Percentiles rank a stretch among this genome's conserved stretches.
Conservation (phyloP, 2,888 invertebrate genomes). For the Drosophila paranaensis region DNA sequence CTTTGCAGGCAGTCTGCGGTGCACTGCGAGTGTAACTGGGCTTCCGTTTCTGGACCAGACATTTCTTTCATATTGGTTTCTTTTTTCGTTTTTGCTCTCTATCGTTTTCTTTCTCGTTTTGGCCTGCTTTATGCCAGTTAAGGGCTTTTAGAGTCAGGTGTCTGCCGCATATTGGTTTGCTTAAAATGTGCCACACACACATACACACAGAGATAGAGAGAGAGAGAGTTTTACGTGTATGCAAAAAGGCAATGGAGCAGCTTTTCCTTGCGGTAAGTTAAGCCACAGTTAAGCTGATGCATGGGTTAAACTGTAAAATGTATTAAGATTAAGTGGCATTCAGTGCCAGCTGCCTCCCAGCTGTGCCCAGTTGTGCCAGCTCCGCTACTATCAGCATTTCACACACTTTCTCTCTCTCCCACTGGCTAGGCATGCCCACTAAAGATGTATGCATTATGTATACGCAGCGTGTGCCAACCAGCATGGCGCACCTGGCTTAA, state of each 20-base stretch:
- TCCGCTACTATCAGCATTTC: constrained; percentile 30
- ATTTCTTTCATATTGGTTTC: constrained; percentile 28
- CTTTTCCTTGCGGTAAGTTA: constrained; percentile 61
- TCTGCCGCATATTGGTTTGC: constrained; percentile 74
- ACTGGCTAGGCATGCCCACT: not conserved
- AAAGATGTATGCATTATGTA: constrained; percentile 49
- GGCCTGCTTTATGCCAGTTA: constrained; percentile 43
- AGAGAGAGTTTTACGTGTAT: constrained; percentile 26
- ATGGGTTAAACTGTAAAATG: constrained; percentile 77
- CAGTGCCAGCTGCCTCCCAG: constrained; percentile 47
- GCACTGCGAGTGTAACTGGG: constrained; percentile 26
- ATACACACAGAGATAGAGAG: not conserved
- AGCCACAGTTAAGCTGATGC: constrained; percentile 75
- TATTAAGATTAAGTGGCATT: constrained; percentile 76
- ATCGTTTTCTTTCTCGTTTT: constrained; percentile 18
- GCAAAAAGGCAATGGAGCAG: constrained; percentile 47
- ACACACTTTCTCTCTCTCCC: constrained; percentile 1
- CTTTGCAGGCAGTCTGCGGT: constrained; percentile 55
- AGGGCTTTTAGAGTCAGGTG: constrained; percentile 66
- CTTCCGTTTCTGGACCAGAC: constrained; percentile 55
- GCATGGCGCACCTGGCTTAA: constrained; percentile 20
- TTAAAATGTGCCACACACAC: constrained; percentile 57
- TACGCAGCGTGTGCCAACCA: constrained; percentile 33
- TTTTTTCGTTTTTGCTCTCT: constrained; percentile 1
- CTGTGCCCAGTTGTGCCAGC: constrained; percentile 7